These are phyloP conservation scores for Gasterosteus nipponicus DNA, from an alignment of 2,113 vertebrate genomes.

Conservation along the genomic window DNA sequence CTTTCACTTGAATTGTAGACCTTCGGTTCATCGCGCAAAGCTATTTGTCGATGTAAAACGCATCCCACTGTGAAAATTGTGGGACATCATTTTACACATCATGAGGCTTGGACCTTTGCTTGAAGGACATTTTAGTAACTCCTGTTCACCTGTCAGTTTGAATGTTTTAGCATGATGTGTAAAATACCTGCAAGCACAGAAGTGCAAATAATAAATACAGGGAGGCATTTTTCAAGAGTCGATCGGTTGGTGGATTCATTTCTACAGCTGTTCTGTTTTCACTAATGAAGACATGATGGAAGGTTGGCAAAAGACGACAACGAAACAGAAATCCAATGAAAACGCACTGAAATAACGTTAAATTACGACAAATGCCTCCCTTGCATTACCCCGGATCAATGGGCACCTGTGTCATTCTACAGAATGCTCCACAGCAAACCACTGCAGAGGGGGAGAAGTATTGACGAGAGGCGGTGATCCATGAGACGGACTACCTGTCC, in stretches of 20 bases:
- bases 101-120: not conserved
- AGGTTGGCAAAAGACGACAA: slow-evolving; percentile 26
- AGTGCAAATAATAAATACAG: not conserved
- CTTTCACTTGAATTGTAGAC: not conserved
- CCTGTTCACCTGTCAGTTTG: too few relatives aligned
- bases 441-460: slow-evolving; percentile 54
- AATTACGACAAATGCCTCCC: slow-evolving; percentile 63
- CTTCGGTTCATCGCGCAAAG: not conserved
- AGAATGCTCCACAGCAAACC: slow-evolving; percentile 57
- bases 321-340: slow-evolving; percentile 21
- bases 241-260: slow-evolving; percentile 1
- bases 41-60: not conserved
- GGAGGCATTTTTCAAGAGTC: slow-evolving; percentile 2
- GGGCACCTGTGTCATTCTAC: slow-evolving; percentile 59
- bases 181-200: slow-evolving; percentile 12
- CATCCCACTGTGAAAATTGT: not conserved
- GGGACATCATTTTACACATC: not conserved
- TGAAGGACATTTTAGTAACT: too few relatives aligned
- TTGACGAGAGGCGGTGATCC: slow-evolving; percentile 78
- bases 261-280: not conserved
- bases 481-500: slow-evolving; percentile 75
- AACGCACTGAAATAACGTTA: slow-evolving; percentile 21
- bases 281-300: slow-evolving; percentile 31
- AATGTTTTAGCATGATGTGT: too few relatives aligned
- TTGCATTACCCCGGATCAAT: slow-evolving; percentile 72